Evolutionary conservation across 2,113 vertebrate genomes (phyloP).

Genomic region (Puntigrus tetrazona): DNA sequence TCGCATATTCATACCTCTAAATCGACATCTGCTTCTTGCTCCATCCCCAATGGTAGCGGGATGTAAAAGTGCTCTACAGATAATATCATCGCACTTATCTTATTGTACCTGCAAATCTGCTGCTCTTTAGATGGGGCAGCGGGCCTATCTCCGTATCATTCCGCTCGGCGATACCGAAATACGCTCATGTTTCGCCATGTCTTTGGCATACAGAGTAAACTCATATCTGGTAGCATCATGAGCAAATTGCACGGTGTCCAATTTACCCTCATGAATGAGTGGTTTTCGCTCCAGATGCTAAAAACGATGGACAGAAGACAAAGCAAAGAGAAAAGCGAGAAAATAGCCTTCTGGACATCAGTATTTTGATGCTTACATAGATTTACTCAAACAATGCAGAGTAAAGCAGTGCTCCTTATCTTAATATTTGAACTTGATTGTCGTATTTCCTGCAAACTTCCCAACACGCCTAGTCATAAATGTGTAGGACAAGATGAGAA

Average conservation of each 20-base stretch:
- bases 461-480: constrained; percentile 70
- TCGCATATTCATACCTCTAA: constrained; percentile 50
- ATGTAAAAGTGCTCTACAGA: neutral
- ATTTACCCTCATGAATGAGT: constrained; percentile 65
- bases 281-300: constrained; percentile 56
- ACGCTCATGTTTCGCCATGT: constrained; percentile 56
- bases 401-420: constrained; percentile 74
- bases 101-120: constrained; percentile 63
- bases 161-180: constrained; percentile 29
- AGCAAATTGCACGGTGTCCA: constrained; percentile 73
- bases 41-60: neutral
- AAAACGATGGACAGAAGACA: constrained; percentile 60
- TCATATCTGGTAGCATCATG: constrained; percentile 56
- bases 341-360: constrained; percentile 43
- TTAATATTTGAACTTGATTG: constrained; percentile 78
- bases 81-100: neutral
- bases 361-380: constrained; percentile 66
- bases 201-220: constrained; percentile 56
- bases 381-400: constrained; percentile 66
- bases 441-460: constrained; percentile 77
- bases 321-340: constrained; percentile 47
- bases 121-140: constrained; percentile 52
- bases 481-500: constrained; percentile 75
- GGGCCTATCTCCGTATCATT: constrained; percentile 38
- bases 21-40: constrained; percentile 57